Conservation (phyloP, 2,888 invertebrate species). For the Chymomyza procnemis region DNA sequence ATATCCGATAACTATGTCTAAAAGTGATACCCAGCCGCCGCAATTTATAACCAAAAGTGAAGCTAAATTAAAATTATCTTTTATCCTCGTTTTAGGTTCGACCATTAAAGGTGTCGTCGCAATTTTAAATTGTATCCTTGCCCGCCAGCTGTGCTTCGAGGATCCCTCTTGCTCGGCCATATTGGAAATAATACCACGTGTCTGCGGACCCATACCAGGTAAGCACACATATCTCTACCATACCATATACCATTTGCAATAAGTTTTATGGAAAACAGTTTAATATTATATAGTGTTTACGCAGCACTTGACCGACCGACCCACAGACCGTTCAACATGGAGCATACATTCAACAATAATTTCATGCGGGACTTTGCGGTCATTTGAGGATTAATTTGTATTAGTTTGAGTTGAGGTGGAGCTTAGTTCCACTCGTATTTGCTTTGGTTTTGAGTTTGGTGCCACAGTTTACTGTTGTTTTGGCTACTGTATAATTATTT, state of each 20-base stretch:
- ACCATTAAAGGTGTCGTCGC: constrained; percentile 88
- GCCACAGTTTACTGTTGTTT: background rate
- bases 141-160: constrained; percentile 92
- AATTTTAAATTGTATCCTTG: constrained; percentile 92
- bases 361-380: constrained; percentile 35
- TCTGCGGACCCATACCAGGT: constrained; percentile 95
- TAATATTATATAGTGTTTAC: constrained; percentile 5
- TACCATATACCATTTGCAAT: background rate
- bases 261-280: constrained; percentile 25
- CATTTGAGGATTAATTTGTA: constrained; percentile 61
- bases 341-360: constrained; percentile 15
- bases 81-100: constrained; percentile 82
- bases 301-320: background rate
- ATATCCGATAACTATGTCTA: too few relatives aligned
- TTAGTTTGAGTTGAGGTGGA: constrained; percentile 35
- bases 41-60: too few relatives aligned
- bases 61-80: constrained; percentile 2
- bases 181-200: constrained; percentile 92
- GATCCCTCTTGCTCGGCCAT: constrained; percentile 94
- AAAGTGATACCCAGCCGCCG: too few relatives aligned
- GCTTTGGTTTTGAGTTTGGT: background rate
- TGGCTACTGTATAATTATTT: constrained; percentile 62
- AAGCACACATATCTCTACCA: constrained; percentile 78
- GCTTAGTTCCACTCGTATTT: background rate
- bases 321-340: constrained; percentile 15